A percentile compares a stretch with the other conserved stretches of the same genome.
These are phyloP conservation scores for Pungitius pungitius DNA, from an alignment of 2,113 vertebrate genomes.

Conservation along the genomic window DNA sequence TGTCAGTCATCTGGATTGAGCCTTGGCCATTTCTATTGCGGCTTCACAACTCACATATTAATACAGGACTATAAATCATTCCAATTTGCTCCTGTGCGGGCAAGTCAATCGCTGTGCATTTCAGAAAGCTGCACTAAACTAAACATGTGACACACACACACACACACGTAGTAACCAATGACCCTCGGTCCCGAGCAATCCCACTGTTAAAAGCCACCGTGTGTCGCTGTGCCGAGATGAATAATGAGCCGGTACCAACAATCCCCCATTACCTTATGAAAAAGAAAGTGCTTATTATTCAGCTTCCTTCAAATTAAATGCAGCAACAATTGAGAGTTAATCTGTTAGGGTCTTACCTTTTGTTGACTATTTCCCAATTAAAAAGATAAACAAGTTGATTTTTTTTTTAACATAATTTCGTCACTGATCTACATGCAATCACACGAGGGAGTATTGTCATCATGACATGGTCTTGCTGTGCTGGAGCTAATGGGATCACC, in stretches of 20 bases:
- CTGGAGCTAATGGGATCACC: conserved; percentile 1
- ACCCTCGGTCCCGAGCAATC: conserved; percentile 23
- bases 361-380: neutral
- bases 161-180: conserved; percentile 8
- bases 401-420: neutral
- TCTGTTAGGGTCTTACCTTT: too few relatives aligned
- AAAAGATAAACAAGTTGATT: neutral
- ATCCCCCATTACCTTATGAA: conserved; percentile 75
- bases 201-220: conserved; percentile 47
- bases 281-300: conserved; percentile 58
- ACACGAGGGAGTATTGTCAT: neutral
- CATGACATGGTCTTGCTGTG: neutral
- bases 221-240: conserved; percentile 44
- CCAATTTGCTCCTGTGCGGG: conserved; percentile 47
- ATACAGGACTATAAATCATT: conserved; percentile 50
- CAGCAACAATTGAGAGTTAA: conserved; percentile 16
- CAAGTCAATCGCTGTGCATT: conserved; percentile 45
- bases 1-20: conserved; percentile 30
- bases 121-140: conserved; percentile 41
- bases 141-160: conserved; percentile 28
- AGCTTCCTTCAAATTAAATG: conserved; percentile 27
- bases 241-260: conserved; percentile 75
- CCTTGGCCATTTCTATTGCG: neutral
- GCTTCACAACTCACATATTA: conserved; percentile 34
- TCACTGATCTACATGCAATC: neutral